phyloP scores from a whole-genome alignment of 2,113 vertebrate genomes.

The Erpornis zantholeuca region DNA sequence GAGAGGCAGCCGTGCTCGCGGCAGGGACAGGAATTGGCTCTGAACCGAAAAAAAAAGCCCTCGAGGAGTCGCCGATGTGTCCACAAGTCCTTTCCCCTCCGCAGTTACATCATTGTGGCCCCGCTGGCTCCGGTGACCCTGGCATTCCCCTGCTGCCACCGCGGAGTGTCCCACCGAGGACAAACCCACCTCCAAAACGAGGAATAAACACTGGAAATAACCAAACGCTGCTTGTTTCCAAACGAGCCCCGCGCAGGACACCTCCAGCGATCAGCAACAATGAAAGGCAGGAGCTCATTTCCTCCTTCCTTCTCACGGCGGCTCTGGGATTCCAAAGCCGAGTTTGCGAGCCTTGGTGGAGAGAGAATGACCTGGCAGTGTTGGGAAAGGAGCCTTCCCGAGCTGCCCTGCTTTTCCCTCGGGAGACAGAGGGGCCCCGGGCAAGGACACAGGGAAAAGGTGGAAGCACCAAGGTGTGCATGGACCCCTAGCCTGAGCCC shows the following conservation, averaged over 20 bases:
- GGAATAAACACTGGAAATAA: not conserved
- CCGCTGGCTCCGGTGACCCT: not conserved
- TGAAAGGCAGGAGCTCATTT: slow-evolving; percentile 16
- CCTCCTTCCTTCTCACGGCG: not conserved
- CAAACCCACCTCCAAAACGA: not conserved
- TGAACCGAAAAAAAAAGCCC: not conserved
- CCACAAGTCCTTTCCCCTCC: not conserved
- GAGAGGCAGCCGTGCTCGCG: not conserved
- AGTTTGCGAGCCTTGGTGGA: not conserved
- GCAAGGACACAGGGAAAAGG: not conserved
- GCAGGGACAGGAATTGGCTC: not conserved
- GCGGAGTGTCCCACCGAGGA: not conserved
- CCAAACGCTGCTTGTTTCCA: not conserved
- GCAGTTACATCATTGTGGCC: not conserved
- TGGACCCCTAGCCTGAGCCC: not conserved
- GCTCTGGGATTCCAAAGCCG: not conserved
- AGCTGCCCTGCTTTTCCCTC: not conserved
- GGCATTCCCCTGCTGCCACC: not conserved
- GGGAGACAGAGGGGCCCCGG: not conserved
- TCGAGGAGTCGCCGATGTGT: not conserved
- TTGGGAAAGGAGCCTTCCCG: not conserved
- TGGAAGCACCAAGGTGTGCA: not conserved
- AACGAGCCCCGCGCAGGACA: not conserved
- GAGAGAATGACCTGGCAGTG: not conserved
- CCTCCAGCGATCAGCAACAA: not conserved